A percentile compares a stretch with the other conserved stretches of the same genome.
phyloP scores from a whole-genome alignment of 2,113 vertebrate genomes.

The Cyanoramphus novaezelandiae region DNA sequence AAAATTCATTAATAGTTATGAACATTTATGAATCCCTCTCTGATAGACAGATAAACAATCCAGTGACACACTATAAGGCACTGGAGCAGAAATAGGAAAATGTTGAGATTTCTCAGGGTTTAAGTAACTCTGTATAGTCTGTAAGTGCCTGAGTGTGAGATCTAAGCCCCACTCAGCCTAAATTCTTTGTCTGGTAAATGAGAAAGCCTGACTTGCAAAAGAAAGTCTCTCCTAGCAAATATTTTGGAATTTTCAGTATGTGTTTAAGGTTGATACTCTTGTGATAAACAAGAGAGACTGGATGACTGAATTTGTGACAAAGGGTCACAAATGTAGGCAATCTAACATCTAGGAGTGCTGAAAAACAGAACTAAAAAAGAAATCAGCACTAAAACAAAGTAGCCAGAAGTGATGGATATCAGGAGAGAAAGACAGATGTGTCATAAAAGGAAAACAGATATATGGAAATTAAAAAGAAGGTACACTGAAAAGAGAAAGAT shows the following conservation, averaged over 20 bases:
- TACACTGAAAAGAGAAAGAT: not conserved
- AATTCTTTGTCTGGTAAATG: not conserved
- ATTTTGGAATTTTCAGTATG: not conserved
- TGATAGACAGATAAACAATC: not conserved
- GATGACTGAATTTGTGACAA: not conserved
- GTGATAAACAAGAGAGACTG: not conserved
- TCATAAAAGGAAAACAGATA: not conserved
- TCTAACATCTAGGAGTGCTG: not conserved
- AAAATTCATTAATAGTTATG: not conserved
- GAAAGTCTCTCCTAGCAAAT: not conserved
- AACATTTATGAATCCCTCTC: not conserved
- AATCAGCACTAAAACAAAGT: not conserved
- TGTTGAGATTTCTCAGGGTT: not conserved
- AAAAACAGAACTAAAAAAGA: not conserved
- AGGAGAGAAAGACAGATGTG: not conserved
- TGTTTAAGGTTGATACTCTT: not conserved
- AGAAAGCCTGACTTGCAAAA: not conserved
- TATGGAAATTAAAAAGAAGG: not conserved
- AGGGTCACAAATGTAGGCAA: accelerated
- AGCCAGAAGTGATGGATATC: not conserved
- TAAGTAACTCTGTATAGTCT: not conserved
- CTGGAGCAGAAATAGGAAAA: not conserved
- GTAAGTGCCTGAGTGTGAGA: not conserved
- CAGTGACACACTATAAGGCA: not conserved
- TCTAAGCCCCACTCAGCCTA: not conserved